Base-by-base conservation (phyloP, 2,888 invertebrate genomes). In the Tenthredo mesomela region DNA sequence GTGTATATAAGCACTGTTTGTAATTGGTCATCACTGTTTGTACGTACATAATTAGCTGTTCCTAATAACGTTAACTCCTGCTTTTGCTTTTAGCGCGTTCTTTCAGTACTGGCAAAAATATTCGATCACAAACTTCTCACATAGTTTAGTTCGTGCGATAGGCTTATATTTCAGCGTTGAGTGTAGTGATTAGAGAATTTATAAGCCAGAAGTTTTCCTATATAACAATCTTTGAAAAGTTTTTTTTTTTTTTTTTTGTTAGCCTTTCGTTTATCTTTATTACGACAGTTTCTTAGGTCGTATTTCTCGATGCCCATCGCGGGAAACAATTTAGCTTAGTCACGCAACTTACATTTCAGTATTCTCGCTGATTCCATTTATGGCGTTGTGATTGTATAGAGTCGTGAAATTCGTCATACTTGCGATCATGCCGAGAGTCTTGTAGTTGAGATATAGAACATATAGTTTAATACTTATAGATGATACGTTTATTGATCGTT, bases 51-150 rank as follows among this genome's bases (percentile, higher is more conserved):
- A 80, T 80, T 80, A 80, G 61, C 78, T 61, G 21, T 61, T n/a
- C 61, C 58, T 80, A 80, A 80, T 61, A 80, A 61, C 78, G 78
- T 80, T 80, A 80, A 80, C 78, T 9, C 61, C 33, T 33, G 61
- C 12, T 29, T 6, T 50, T 18, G 50, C 33, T 61, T 80, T 37
- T 40, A 61, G 58, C 40, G 29, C 1, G 50, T 58, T n/a, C 1
- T 21, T 33, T 33, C 37, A 33, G 78, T 61, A 61, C 61, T 3
- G 54, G 18, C 21, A 5, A 21, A 15, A 37, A 80, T 15, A 7
- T 37, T 80, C 21, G 33, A 10, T 33, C 25, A 25, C 75, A 40
- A 47, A 47, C n/a, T 71, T 40, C 47, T 70, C n/a, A 9, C 15
- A 37, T 29, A 70, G 70, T 70, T 37, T n/a, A 12, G 67, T 18